Evolutionary conservation across 2,113 vertebrate species (phyloP).

Genomic region (Takifugu flavidus): DNA sequence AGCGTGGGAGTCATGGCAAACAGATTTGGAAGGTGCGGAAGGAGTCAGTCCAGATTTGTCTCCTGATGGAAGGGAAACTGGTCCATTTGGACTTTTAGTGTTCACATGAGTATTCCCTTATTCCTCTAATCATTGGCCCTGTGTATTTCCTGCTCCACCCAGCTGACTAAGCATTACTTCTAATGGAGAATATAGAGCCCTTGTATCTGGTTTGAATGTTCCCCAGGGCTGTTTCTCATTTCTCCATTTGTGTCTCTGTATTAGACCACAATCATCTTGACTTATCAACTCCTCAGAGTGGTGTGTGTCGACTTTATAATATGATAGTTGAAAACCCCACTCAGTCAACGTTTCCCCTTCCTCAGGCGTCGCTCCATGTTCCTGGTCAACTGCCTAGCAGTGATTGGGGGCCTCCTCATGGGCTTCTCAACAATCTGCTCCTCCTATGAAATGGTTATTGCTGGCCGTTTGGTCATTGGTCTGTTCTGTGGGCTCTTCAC

Average conservation of each 20-base stretch:
- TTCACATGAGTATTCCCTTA: neutral
- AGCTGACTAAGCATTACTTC: no score
- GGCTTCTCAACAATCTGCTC: slow-evolving; percentile 80
- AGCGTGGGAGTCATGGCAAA: slow-evolving; percentile 90
- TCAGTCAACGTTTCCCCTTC: neutral
- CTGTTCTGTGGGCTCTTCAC: slow-evolving; percentile 91
- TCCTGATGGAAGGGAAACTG: neutral
- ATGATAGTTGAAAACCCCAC: neutral
- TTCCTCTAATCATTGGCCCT: neutral
- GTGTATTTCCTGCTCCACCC: no score
- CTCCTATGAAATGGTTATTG: slow-evolving; percentile 89
- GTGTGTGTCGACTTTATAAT: no score
- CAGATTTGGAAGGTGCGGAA: slow-evolving; percentile 85
- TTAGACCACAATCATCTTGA: neutral
- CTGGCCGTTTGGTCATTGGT: slow-evolving; percentile 88
- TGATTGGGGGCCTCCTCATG: slow-evolving; percentile 85
- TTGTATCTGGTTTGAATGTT: no score
- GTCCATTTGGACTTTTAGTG: neutral
- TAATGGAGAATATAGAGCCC: no score
- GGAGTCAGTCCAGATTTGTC: no score
- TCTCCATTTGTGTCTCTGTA: neutral
- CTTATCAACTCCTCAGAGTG: no score
- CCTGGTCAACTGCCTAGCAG: slow-evolving; percentile 82
- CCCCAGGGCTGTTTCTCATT: neutral
- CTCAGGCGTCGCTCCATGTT: slow-evolving; percentile 92